These are phyloP conservation scores for Furcifer pardalis DNA, from an alignment of 2,797 vertebrate genomes.

Conservation along the genomic window DNA sequence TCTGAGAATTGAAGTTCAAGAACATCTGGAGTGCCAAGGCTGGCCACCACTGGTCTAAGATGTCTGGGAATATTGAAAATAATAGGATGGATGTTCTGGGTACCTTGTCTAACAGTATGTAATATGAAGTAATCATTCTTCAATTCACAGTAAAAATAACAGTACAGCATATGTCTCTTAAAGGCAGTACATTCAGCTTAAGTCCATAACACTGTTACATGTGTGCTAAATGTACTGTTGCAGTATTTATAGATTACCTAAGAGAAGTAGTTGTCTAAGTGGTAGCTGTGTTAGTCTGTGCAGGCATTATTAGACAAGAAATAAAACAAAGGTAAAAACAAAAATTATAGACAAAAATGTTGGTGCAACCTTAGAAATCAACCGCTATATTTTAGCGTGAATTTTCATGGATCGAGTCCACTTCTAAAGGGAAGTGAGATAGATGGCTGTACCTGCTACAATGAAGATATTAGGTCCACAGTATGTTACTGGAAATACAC, in stretches of 20 bases:
- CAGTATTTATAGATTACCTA: not conserved
- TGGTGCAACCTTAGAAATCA: too few species aligned
- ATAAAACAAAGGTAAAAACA: too few species aligned
- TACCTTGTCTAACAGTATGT: constrained; percentile 6
- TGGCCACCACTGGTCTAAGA: not conserved
- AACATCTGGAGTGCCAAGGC: too few species aligned
- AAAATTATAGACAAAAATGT: too few species aligned
- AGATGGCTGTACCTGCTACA: not conserved
- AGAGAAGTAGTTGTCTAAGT: not conserved
- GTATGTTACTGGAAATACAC: not conserved
- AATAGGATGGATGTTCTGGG: not conserved
- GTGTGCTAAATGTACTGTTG: not conserved
- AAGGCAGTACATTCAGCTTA: not conserved
- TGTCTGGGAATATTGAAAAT: not conserved
- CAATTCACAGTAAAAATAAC: not conserved
- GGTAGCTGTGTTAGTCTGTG: too few species aligned
- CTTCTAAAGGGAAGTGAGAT: too few species aligned
- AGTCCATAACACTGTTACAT: not conserved
- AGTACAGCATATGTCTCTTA: not conserved
- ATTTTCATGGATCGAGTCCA: too few species aligned
- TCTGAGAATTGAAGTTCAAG: too few species aligned
- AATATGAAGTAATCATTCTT: not conserved
- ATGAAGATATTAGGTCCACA: not conserved
- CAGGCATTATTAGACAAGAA: too few species aligned
- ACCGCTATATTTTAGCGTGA: too few species aligned